Conservation (phyloP, 2,113 vertebrate species). For the Alligator sinensis region DNA sequence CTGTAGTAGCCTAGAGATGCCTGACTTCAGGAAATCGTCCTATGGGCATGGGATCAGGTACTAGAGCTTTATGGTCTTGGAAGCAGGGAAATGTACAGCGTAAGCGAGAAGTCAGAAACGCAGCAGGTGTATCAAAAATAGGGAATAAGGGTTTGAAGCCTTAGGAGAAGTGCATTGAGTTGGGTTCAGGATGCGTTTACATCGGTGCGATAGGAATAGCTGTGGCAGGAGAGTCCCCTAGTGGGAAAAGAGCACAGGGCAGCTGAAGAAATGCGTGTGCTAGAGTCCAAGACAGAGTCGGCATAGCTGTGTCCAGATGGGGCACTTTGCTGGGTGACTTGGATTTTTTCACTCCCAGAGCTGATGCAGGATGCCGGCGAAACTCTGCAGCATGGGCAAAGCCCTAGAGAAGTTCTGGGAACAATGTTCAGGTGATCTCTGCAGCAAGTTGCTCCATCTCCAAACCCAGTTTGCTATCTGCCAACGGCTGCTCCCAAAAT, state of each 20-base stretch:
- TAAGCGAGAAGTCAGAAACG: neutral
- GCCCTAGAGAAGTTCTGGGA: neutral
- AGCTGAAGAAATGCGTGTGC: no score
- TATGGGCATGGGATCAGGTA: neutral
- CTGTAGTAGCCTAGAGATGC: neutral
- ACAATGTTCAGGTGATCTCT: neutral
- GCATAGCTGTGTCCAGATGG: no score
- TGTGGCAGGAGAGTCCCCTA: no score
- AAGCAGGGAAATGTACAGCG: neutral
- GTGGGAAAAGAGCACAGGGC: no score
- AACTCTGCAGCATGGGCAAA: no score
- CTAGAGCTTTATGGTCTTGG: neutral
- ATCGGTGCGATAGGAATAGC: no score
- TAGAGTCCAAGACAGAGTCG: no score
- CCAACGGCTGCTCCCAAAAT: no score
- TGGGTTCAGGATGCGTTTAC: neutral
- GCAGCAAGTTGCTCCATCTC: neutral
- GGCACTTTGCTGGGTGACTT: no score
- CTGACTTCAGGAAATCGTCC: neutral
- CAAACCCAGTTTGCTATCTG: neutral
- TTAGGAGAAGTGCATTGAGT: neutral
- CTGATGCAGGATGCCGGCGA: no score
- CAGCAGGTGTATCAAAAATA: neutral
- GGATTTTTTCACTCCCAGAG: no score
- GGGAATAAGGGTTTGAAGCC: neutral